Base-by-base conservation (phyloP, 2,113 vertebrate species). In the Manacus vitellinus region DNA sequence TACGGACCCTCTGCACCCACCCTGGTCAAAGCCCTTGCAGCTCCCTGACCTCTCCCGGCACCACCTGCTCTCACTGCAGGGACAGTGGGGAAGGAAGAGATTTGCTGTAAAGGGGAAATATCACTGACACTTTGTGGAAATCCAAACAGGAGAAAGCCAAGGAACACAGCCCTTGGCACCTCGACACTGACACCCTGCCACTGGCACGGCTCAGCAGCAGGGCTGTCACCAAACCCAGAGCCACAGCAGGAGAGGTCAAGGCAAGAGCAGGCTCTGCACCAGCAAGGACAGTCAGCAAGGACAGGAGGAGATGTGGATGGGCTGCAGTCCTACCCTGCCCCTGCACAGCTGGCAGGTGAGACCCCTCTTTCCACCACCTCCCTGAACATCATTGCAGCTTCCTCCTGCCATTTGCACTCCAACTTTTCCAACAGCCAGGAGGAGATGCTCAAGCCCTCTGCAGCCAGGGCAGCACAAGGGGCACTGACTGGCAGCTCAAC, bases 1-100 rank as follows among this genome's bases (percentile, higher is more conserved):
- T 6, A 10, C 0, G 1, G 28, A 47, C 15, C 5, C 54, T n/a
- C 39, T 6, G 62, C 46, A 25, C 49, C 19, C 2, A 0, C 11
- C 52, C 51, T 65, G 19, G 0, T 22, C 51, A 30, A 24, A 59
- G 7, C 10, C 56, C 72, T 56, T 8, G 31, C 19, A 19, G 28
- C 5, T 20, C 19, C 41, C 46, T 10, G 46, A 9, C 14, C 14
- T 7, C 14, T 59, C 56, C 56, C 3, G 1, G 41, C 51, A 39
- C 70, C 51, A 8, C 24, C 37, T 1, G 5, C 51, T 66, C 51
- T 23, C 28, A 19, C 83, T 7, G 31, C 31, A 23, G 28, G 65
- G 55, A 41, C 8, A 35, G 55, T 27, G 33, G 55, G 66, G 14
- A 74, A 33, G 46, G 46, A 31, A 8, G 43, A 43, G 43, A 33